These are phyloP conservation scores for Dysdera silvatica DNA, from an alignment of 1,140 invertebrate genomes.

Conservation along the genomic window DNA sequence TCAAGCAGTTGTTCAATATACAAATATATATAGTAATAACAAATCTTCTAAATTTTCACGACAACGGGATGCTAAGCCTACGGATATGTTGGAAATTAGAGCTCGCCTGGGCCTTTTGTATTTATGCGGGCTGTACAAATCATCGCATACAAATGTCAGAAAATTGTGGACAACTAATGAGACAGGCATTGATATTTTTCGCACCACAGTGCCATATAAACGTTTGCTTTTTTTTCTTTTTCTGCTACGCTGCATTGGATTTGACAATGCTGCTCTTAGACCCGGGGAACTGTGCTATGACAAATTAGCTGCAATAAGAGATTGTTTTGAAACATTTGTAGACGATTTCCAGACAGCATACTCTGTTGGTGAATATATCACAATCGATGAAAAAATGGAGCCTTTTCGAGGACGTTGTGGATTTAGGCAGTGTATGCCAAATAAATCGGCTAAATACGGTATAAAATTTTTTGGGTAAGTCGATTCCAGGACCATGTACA, in stretches of 20 bases:
- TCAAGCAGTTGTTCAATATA: too few relatives aligned
- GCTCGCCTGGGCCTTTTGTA: conserved; percentile 16
- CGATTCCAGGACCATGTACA: conserved; percentile 30
- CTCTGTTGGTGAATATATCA: conserved; percentile 12
- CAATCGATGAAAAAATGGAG: conserved; percentile 32
- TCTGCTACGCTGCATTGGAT: conserved; percentile 16
- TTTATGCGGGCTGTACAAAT: conserved; percentile 12
- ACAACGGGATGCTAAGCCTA: too few relatives aligned
- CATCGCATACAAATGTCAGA: neutral
- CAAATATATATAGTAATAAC: too few relatives aligned
- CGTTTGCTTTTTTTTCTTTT: neutral
- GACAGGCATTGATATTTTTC: conserved; percentile 10
- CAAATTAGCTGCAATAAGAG: conserved; percentile 20
- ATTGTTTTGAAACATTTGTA: conserved; percentile 32
- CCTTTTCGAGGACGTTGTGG: conserved; percentile 27
- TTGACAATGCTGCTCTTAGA: conserved; percentile 13
- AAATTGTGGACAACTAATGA: conserved; percentile 8
- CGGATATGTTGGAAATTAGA: neutral
- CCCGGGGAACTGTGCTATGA: neutral
- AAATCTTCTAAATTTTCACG: too few relatives aligned
- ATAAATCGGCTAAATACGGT: conserved; percentile 34
- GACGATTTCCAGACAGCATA: conserved; percentile 26
- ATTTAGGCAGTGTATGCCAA: conserved; percentile 31
- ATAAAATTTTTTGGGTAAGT: conserved; percentile 31
- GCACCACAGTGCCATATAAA: neutral